Percentiles rank a stretch among this genome's conserved stretches.
phyloP scores from a whole-genome alignment of 2,888 invertebrate species.

The Himalopsyche kuldschensis region DNA sequence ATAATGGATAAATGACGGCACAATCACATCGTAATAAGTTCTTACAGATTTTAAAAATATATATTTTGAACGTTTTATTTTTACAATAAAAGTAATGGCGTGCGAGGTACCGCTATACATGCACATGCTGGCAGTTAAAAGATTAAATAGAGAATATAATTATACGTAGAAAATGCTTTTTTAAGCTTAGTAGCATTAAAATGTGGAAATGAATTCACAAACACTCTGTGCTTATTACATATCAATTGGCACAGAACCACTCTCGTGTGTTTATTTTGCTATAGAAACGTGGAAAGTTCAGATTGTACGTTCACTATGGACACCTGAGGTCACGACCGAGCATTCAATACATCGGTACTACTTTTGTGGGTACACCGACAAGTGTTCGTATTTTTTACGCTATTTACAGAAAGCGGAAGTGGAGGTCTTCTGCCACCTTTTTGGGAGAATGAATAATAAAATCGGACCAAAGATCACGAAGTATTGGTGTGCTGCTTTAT shows the following conservation, averaged over 20 bases:
- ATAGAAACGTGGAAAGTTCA: background rate
- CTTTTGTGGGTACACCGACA: background rate
- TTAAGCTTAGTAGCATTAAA: too few species aligned
- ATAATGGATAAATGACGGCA: too few species aligned
- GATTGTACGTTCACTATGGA: background rate
- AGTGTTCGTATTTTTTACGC: background rate
- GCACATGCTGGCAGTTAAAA: too few species aligned
- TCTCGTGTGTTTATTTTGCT: background rate
- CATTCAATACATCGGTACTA: background rate
- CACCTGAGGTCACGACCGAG: background rate
- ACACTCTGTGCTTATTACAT: background rate
- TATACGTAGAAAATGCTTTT: too few species aligned
- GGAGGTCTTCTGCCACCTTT: background rate
- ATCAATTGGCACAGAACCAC: background rate
- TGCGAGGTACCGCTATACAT: too few species aligned
- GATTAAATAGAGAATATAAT: too few species aligned
- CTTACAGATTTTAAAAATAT: too few species aligned
- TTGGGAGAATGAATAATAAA: background rate
- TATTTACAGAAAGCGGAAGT: background rate
- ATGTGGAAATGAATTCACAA: background rate
- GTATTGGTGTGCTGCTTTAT: background rate
- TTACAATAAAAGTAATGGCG: too few species aligned
- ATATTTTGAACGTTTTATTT: too few species aligned
- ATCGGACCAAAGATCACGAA: background rate
- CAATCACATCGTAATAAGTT: too few species aligned